Base-by-base conservation (phyloP, 2,797 vertebrate genomes). In the Myiotriccus ornatus region DNA sequence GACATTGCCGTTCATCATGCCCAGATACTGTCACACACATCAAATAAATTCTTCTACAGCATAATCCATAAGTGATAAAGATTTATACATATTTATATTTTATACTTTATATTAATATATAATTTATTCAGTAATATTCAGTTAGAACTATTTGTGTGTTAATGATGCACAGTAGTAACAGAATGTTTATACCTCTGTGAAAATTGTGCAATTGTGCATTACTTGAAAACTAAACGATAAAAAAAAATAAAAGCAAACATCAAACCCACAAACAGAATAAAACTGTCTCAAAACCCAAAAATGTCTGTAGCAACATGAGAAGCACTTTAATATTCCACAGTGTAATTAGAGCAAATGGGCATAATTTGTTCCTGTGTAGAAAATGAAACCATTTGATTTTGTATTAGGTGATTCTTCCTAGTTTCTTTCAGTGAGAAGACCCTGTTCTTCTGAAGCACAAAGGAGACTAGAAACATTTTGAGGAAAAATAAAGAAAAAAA, bases 101-200 rank as follows among this genome's bases (percentile, higher is more conserved):
- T 52, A 30, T 52, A 52, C 18, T 52, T 18, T 52, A 30, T 52
- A 50, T 28, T 52, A 30, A 19, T 52, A 30, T 52, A 30, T 52
- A 7, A 30, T 52, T 52, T 52, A 52, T 78, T 94, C 65, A 84
- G 24, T 93, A 70, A 91, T 90, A 34, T 94, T 83, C 89, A 94
- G 87, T 94, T 96, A 90, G 64, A 75, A 86, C 25, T 94, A 90
- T 94, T 93, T 93, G 4, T 90, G 27, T 69, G 43, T 85, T 93
- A 96, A 96, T 86, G 35, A 73, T 63, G 47, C 32, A 53, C 34
- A 78, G 39, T 52, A 64, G 43, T 81, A 94, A 93, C 10, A 73
- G 19, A 89, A 87, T 77, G 28, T 3, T 4, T 87, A 65, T 87
- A 85, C 55, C 7, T 76, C 35, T 35, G 8, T 39, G 52, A 82